Evolutionary conservation across 2,888 invertebrate species (phyloP).

Genomic region (Hofmannophila pseudospretella): DNA sequence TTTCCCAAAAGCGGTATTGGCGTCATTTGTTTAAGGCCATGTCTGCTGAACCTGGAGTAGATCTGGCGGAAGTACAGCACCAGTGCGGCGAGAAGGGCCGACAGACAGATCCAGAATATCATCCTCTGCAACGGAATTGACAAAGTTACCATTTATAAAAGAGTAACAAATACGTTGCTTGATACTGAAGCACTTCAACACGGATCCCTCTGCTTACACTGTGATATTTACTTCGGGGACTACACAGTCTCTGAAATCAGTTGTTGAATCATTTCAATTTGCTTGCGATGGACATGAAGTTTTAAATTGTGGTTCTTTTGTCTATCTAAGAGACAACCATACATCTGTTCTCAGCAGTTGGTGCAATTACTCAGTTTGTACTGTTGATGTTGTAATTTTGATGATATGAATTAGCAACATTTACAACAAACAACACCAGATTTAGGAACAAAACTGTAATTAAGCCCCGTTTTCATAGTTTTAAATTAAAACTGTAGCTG

Average conservation of each 20-base stretch:
- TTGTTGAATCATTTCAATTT: slow-evolving; percentile 89
- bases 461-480: too few relatives aligned
- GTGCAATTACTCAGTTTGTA: too few relatives aligned
- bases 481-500: too few relatives aligned
- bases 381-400: too few relatives aligned
- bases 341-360: slow-evolving; percentile 97
- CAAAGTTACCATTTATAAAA: not conserved
- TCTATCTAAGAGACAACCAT: slow-evolving; percentile 93
- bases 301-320: slow-evolving; percentile 79
- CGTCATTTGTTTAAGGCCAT: slow-evolving; percentile 28
- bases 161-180: slow-evolving; percentile 90
- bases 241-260: slow-evolving; percentile 89
- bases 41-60: slow-evolving; percentile 30
- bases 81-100: slow-evolving; percentile 20
- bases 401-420: too few relatives aligned
- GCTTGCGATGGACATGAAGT: slow-evolving; percentile 31
- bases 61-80: slow-evolving; percentile 27
- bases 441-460: too few relatives aligned
- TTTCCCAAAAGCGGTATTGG: slow-evolving; percentile 33
- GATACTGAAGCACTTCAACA: slow-evolving; percentile 91
- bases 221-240: slow-evolving; percentile 97
- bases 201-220: slow-evolving; percentile 86
- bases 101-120: slow-evolving; percentile 31
- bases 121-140: slow-evolving; percentile 13
- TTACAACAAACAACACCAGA: too few relatives aligned